Conservation (phyloP, 2,797 vertebrate species). For the Notolepis coatsorum region DNA sequence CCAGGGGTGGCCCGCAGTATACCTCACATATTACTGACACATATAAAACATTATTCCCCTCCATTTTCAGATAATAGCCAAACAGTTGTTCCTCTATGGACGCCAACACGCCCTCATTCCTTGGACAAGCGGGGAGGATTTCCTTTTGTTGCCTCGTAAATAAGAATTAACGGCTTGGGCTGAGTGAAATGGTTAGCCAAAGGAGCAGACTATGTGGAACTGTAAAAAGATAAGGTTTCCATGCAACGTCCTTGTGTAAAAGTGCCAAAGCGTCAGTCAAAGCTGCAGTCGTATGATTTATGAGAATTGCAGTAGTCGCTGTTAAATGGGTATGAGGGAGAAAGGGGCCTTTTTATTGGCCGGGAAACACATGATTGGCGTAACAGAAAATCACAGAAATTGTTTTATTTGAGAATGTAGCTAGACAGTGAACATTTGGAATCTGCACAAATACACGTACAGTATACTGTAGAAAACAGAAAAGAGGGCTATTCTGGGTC, state of each 20-base stretch:
- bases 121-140: slow-evolving; percentile 60
- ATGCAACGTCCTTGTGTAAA: slow-evolving; percentile 68
- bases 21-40: slow-evolving; percentile 58
- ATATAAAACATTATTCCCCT: slow-evolving; percentile 54
- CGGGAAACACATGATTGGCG: background rate
- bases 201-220: slow-evolving; percentile 54
- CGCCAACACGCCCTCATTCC: slow-evolving; percentile 44
- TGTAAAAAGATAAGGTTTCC: slow-evolving; percentile 78
- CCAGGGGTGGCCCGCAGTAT: slow-evolving; percentile 50
- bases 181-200: slow-evolving; percentile 50
- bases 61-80: slow-evolving; percentile 56
- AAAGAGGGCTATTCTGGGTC: too few relatives aligned
- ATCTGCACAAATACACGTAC: too few relatives aligned
- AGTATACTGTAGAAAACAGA: too few relatives aligned
- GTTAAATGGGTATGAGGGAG: slow-evolving; percentile 5
- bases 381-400: background rate
- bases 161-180: slow-evolving; percentile 62
- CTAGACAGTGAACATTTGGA: too few relatives aligned
- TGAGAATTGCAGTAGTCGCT: slow-evolving; percentile 44
- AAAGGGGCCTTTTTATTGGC: slow-evolving; percentile 6
- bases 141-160: slow-evolving; percentile 71
- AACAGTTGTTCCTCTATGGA: slow-evolving; percentile 43
- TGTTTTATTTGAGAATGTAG: too few relatives aligned
- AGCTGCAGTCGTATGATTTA: slow-evolving; percentile 63
- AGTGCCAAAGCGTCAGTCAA: slow-evolving; percentile 75